These are phyloP conservation scores for Andricus curvator DNA, from an alignment of 2,888 invertebrate species.

Conservation along the genomic window DNA sequence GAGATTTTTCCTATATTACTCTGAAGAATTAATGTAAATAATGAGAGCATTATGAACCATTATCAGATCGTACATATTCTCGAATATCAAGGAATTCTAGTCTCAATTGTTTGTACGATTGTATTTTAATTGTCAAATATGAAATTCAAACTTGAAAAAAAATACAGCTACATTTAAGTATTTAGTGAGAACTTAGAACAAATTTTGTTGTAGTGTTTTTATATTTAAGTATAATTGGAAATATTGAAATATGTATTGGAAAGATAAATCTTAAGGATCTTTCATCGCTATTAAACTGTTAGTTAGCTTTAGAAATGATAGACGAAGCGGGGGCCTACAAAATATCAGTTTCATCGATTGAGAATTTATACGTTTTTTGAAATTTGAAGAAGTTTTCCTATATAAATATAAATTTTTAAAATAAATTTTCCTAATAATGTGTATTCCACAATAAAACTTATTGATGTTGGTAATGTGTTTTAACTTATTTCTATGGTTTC, in stretches of 20 bases:
- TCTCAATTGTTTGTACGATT: neutral
- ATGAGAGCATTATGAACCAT: neutral
- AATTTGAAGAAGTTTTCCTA: neutral
- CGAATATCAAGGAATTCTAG: neutral
- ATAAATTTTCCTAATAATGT: constrained; percentile 6
- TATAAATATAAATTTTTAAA: too few relatives aligned
- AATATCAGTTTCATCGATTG: constrained; percentile 1
- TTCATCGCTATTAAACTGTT: neutral
- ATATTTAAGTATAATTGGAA: too few relatives aligned
- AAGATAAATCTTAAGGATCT: neutral
- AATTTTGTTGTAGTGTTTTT: too few relatives aligned
- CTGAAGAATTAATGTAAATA: constrained; percentile 5
- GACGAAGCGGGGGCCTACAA: neutral
- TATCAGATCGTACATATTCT: neutral
- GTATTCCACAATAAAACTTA: constrained; percentile 17
- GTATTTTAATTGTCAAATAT: neutral
- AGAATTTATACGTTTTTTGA: neutral
- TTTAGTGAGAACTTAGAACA: too few relatives aligned
- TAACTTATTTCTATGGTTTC: neutral
- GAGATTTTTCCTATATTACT: neutral
- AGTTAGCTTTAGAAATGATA: too few relatives aligned
- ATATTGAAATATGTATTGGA: neutral
- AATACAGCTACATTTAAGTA: too few relatives aligned
- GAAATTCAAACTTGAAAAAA: neutral
- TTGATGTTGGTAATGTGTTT: neutral